Evolutionary conservation across 2,888 invertebrate species (phyloP).

Genomic region (Phengaris arion): DNA sequence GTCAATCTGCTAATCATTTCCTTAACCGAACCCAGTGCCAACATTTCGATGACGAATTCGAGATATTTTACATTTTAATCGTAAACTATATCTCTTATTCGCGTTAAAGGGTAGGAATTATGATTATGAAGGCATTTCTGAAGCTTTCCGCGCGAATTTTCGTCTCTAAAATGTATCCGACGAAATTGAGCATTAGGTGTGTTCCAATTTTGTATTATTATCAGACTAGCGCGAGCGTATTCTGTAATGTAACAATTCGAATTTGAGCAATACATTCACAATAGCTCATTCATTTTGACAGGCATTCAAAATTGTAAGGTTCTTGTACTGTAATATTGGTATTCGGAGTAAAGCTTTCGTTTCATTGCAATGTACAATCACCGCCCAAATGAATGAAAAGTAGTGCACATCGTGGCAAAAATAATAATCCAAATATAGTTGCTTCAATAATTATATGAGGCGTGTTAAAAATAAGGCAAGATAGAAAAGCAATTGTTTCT

Average conservation of each 20-base stretch:
- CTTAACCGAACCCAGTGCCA: background rate
- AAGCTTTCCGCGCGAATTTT: background rate
- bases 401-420: too few species aligned
- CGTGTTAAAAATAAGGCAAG: background rate
- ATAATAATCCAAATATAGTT: too few species aligned
- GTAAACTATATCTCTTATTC: background rate
- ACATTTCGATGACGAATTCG: background rate
- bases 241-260: background rate
- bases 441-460: background rate
- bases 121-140: slow-evolving; percentile 6
- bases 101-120: background rate
- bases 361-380: background rate
- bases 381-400: too few species aligned
- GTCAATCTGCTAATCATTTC: background rate
- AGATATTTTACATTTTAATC: slow-evolving; percentile 3
- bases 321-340: background rate
- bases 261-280: slow-evolving; percentile 13
- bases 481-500: background rate
- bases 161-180: background rate
- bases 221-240: background rate
- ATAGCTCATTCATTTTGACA: slow-evolving; percentile 6
- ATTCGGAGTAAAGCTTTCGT: background rate
- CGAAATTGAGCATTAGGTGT: slow-evolving; percentile 7
- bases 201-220: background rate
- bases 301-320: slow-evolving; percentile 2